Conservation (phyloP, 2,888 invertebrate genomes). For the Mesoligia furuncula region DNA sequence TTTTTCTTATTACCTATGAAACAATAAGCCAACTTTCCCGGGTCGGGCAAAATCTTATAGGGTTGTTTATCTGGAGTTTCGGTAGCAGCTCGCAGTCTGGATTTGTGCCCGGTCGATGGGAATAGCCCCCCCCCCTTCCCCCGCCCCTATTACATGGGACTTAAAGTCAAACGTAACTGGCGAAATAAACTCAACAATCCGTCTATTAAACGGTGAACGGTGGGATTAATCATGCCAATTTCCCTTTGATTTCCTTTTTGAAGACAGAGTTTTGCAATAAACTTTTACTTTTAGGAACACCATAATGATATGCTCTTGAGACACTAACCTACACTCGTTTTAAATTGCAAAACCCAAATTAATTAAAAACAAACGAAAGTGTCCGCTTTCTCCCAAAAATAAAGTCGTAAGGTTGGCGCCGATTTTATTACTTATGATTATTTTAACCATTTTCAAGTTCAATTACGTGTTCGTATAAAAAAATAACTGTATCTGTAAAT, state of each 20-base stretch:
- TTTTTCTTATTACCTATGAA: neutral
- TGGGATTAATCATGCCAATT: neutral
- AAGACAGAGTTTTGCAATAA: neutral
- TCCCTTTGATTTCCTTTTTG: no score
- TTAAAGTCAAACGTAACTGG: no score
- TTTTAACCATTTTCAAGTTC: neutral
- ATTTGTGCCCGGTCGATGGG: no score
- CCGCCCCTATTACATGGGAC: no score
- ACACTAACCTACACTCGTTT: neutral
- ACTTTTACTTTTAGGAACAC: slow-evolving; percentile 7
- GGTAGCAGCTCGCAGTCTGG: no score
- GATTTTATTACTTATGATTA: neutral
- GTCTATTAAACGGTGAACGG: neutral
- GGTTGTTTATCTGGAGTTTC: no score
- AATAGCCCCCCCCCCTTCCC: no score
- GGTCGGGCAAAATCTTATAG: no score
- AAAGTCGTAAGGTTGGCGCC: slow-evolving; percentile 26
- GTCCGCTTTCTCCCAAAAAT: slow-evolving; percentile 26
- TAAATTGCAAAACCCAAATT: slow-evolving; percentile 4
- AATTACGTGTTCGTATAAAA: neutral
- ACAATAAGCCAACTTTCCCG: no score
- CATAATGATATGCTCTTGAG: neutral
- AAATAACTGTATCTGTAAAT: neutral
- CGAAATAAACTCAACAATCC: no score
- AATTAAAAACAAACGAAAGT: slow-evolving; percentile 36